Base-by-base conservation (phyloP, 2,797 vertebrate species). In the Leptoclinus maculatus region DNA sequence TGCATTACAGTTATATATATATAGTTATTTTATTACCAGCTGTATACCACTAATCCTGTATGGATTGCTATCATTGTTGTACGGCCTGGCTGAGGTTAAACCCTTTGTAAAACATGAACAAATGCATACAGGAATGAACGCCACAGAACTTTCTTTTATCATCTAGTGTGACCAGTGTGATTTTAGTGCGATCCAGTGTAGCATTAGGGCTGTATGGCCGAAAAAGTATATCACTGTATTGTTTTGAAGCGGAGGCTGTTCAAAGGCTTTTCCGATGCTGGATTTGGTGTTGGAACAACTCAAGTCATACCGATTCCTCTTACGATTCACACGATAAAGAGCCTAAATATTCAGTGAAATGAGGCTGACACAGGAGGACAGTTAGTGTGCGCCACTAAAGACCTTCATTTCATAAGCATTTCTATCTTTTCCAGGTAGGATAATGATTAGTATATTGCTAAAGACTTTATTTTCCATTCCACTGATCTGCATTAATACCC, bases 271-370 rank as follows among this genome's bases (percentile, higher is more conserved):
- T 49, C 7, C 5, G 16, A 45, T 45, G 19, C 41, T 45, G 41
- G 41, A 45, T 45, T 21, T 4, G 41, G 41, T 16, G 41, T 43
- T 12, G 7, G 8, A 49, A 49, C 9, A 49, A 49, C 21, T 49
- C 7, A n/a, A 79, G 70, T 79, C 80, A 77, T 56, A 80, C 68
- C 53, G 67, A 89, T 21, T 62, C 19, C 25, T 71, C 56, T 66
- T 49, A 41, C 29, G 4, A 51, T 65, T 73, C 53, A 71, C 27
- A 51, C 53, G 14, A 71, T 72, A 65, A 62, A 39, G 2, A 74
- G 38, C 9, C 10, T 17, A 29, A 43, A 27, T 25, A 76, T 45
- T 60, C 21, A 81, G 5, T 12, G 62, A 63, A n/a, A 23, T 57
- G 58, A 54, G 19, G 27, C 10, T 63, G 47, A 57, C 13, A 25